phyloP scores from a whole-genome alignment of 2,113 vertebrate genomes.

The Montifringilla adamsi region DNA sequence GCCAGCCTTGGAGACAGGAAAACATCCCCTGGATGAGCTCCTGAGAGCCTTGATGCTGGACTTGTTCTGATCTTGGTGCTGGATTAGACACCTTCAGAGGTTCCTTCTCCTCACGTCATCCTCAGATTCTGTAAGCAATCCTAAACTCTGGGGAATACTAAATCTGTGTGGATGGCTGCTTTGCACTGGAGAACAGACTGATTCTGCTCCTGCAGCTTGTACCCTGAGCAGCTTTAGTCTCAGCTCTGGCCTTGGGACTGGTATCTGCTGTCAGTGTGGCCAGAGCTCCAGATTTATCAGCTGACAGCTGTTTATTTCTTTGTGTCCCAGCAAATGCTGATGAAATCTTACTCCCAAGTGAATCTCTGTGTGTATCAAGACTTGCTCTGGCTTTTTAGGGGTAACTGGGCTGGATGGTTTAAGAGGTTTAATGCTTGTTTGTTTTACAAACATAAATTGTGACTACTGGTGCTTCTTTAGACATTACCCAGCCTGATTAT shows the following conservation, averaged over 20 bases:
- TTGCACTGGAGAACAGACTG: background rate
- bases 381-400: background rate
- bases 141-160: background rate
- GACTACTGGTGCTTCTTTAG: background rate
- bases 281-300: background rate
- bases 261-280: background rate
- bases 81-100: background rate
- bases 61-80: background rate
- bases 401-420: background rate
- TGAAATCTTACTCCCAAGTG: background rate
- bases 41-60: background rate
- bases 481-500: background rate
- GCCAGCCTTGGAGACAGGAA: background rate
- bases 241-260: background rate
- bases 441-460: background rate
- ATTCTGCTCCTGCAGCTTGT: background rate
- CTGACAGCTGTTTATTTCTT: background rate
- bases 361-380: background rate
- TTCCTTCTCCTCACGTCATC: background rate
- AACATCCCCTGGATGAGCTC: background rate
- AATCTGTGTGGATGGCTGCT: background rate
- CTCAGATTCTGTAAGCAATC: background rate
- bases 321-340: background rate
- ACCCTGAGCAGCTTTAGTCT: background rate
- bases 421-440: conserved; percentile 11